Percentiles rank a stretch among this genome's conserved stretches.
Evolutionary conservation across 2,888 invertebrate genomes (phyloP).

Genomic region (Entomobrya proxima): DNA sequence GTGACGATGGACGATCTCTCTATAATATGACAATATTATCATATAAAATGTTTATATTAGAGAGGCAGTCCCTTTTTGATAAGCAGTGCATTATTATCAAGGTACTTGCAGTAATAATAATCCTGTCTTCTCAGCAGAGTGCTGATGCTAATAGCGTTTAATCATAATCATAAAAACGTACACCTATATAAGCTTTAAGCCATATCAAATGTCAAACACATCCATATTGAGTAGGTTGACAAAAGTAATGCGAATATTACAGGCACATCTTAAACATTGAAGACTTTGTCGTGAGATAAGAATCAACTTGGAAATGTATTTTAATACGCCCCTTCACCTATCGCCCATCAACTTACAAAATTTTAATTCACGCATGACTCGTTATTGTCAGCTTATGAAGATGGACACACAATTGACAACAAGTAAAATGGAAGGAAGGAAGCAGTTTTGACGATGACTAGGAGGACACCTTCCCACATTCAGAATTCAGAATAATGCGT

Average conservation of each 20-base stretch:
- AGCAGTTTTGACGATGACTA: not conserved
- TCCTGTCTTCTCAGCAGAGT: not conserved
- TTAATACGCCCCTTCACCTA: slow-evolving; percentile 17
- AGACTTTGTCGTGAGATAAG: not conserved
- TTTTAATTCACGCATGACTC: slow-evolving; percentile 34
- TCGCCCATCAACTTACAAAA: not conserved
- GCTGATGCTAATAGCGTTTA: slow-evolving; percentile 1
- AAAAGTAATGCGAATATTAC: not conserved
- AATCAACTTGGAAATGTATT: slow-evolving; percentile 16
- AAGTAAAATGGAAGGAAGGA: not conserved
- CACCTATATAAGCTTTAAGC: no score
- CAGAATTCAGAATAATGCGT: not conserved
- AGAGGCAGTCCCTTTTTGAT: slow-evolving; percentile 6
- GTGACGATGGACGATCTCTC: no score
- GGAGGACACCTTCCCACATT: not conserved
- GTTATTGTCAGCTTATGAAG: not conserved
- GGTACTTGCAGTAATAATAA: slow-evolving; percentile 20
- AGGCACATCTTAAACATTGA: not conserved
- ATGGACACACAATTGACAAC: not conserved
- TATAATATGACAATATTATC: slow-evolving; percentile 10
- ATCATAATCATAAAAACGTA: slow-evolving; percentile 19
- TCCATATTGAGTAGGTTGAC: slow-evolving; percentile 10
- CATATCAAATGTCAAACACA: slow-evolving; percentile 60
- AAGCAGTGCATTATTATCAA: slow-evolving; percentile 35
- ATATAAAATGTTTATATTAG: not conserved